A percentile compares a stretch with the other conserved stretches of the same genome.
Evolutionary conservation across 1,140 invertebrate species (phyloP).

Genomic region (Drosophila biarmipes): DNA sequence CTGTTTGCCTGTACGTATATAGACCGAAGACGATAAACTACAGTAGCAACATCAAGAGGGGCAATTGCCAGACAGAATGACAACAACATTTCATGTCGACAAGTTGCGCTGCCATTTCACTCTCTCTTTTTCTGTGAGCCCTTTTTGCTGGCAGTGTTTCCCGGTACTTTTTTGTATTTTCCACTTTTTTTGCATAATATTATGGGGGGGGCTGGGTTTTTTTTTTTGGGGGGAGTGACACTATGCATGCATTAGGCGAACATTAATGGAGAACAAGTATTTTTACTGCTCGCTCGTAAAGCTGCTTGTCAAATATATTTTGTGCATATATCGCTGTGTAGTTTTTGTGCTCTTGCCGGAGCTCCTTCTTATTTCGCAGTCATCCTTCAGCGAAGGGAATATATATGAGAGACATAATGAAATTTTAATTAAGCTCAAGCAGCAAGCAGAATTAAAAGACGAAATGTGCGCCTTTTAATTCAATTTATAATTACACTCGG

Average conservation of each 20-base stretch:
- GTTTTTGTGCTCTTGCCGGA: background rate
- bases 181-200: constrained; percentile 24
- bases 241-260: constrained; percentile 37
- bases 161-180: constrained; percentile 26
- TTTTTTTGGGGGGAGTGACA: background rate
- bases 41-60: constrained; percentile 40
- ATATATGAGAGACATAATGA: constrained; percentile 68
- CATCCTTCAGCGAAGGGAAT: constrained; percentile 25
- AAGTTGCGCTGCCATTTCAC: constrained; percentile 73
- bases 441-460: constrained; percentile 61
- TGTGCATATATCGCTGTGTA: constrained; percentile 48
- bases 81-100: constrained; percentile 82
- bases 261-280: constrained; percentile 64
- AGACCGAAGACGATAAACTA: constrained; percentile 55
- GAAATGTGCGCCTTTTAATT: constrained; percentile 75
- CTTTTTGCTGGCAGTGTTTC: constrained; percentile 7
- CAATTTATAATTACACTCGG: constrained; percentile 76
- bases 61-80: constrained; percentile 63
- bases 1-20: background rate
- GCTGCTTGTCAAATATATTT: constrained; percentile 79
- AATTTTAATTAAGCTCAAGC: constrained; percentile 78
- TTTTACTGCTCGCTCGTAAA: constrained; percentile 76
- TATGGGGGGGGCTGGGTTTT: background rate
- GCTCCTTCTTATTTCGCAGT: background rate
- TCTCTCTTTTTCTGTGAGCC: constrained; percentile 14